phyloP scores from a whole-genome alignment of 2,888 invertebrate species.

The Arctia plantaginis region DNA sequence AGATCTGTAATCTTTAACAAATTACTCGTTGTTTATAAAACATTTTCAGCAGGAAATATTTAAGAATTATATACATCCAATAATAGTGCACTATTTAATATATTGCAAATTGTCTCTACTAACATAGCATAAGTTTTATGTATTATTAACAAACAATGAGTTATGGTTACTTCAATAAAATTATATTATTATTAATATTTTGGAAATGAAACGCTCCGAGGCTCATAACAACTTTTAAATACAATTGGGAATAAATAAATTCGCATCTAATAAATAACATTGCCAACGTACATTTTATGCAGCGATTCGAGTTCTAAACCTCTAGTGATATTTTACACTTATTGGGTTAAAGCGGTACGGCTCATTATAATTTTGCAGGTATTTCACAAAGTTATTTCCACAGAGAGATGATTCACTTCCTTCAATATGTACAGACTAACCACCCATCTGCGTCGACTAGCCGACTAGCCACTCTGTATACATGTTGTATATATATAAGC shows the following conservation, averaged over 20 bases:
- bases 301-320: not conserved
- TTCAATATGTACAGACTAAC: conserved; percentile 13
- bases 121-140: no score
- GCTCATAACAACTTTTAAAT: no score
- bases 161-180: no score
- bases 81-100: no score
- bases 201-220: not conserved
- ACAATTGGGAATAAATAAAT: not conserved
- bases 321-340: not conserved
- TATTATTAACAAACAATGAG: no score
- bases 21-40: no score
- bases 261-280: not conserved
- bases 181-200: not conserved
- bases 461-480: conserved; percentile 7
- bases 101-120: no score
- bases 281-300: not conserved
- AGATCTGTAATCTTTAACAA: no score
- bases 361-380: conserved; percentile 3
- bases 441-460: not conserved
- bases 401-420: conserved; percentile 5
- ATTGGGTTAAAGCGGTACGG: not conserved
- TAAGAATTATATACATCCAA: no score
- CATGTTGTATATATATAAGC: conserved; percentile 35
- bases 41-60: no score
- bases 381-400: conserved; percentile 5